These are phyloP conservation scores for Rhodinocichla rosea DNA, from an alignment of 2,113 vertebrate genomes.

Conservation along the genomic window DNA sequence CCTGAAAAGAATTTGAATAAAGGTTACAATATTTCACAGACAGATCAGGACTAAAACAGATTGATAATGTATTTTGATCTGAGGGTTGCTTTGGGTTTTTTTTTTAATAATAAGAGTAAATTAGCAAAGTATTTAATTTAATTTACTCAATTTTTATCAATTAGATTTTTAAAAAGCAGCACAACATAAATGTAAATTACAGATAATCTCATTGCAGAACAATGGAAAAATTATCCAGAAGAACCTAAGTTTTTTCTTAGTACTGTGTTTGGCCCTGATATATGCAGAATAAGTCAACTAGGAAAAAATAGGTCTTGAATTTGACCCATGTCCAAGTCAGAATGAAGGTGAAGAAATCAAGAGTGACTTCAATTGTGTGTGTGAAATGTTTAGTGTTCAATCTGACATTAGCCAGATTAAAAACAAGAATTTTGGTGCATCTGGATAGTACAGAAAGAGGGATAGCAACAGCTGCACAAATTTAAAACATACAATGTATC, in stretches of 20 bases:
- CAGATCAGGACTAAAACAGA: neutral
- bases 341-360: constrained; percentile 35
- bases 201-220: neutral
- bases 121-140: neutral
- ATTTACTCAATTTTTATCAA: neutral
- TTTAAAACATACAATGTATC: neutral
- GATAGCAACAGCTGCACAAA: neutral
- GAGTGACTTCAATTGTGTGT: neutral
- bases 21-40: constrained; percentile 4
- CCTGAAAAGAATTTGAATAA: neutral
- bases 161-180: neutral
- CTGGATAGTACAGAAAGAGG: neutral
- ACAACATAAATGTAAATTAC: neutral
- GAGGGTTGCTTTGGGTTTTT: neutral
- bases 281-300: neutral
- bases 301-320: neutral
- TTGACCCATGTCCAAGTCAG: neutral
- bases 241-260: neutral
- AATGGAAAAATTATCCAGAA: neutral
- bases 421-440: neutral
- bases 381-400: neutral
- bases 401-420: constrained; percentile 13
- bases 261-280: neutral
- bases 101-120: neutral
- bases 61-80: neutral